Conservation (phyloP, 2,888 invertebrate species). For the Furcula furcula region DNA sequence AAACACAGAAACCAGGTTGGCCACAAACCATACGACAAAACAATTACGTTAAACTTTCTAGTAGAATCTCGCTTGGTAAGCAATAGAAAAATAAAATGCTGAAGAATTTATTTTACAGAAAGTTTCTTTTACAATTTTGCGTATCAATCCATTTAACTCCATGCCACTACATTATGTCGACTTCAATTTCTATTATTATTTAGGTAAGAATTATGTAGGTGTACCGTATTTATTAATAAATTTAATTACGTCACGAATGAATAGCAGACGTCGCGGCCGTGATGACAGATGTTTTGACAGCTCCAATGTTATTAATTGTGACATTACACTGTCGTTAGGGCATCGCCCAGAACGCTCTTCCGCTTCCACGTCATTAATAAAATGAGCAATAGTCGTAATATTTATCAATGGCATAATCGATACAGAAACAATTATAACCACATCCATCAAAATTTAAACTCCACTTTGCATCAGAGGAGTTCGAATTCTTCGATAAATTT, state of each 20-base stretch:
- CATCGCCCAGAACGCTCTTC: constrained; percentile 69
- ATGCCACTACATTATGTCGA: no score
- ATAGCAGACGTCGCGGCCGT: constrained; percentile 45
- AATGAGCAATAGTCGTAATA: constrained; percentile 80
- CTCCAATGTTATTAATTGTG: constrained; percentile 77
- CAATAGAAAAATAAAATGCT: no score
- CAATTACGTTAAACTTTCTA: no score
- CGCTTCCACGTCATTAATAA: constrained; percentile 80
- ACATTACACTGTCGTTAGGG: constrained; percentile 72
- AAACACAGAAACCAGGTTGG: no score
- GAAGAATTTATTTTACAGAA: no score
- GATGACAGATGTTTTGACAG: constrained; percentile 79
- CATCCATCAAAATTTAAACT: constrained; percentile 79
- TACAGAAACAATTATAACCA: constrained; percentile 82
- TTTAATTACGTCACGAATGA: constrained; percentile 63
- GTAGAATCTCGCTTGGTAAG: no score
- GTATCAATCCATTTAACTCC: no score
- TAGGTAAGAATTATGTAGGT: constrained; percentile 4
- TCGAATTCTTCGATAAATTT: constrained; percentile 33
- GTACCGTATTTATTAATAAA: constrained; percentile 32
- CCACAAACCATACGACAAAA: no score
- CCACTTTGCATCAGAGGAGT: constrained; percentile 48
- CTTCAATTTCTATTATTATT: constrained; percentile 15
- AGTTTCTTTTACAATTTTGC: no score
- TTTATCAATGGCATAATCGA: constrained; percentile 82